Base-by-base conservation (phyloP, 2,797 vertebrate species). In the Poecile montanus region DNA sequence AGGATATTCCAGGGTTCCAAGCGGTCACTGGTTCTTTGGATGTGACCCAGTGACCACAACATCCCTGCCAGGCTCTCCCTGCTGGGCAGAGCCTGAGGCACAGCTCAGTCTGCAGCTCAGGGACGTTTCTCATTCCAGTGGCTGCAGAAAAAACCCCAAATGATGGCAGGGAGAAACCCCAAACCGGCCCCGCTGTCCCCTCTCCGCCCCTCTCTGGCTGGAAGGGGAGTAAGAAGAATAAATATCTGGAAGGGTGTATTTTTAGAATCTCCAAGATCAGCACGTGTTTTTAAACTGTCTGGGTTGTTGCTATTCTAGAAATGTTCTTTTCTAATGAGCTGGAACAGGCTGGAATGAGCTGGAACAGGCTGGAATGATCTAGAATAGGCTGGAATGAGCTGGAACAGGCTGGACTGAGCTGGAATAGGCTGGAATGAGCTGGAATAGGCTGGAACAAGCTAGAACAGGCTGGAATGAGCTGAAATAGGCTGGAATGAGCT, bases 401-500 rank as follows among this genome's bases (percentile, higher is more conserved):
- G 36, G 36, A 36, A 36, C 36, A 36, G 36, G 36, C 36, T 36
- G 36, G 36, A 36, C 36, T 36, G 36, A 36, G 36, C 36, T 36
- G 36, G 36, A 36, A 36, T 36, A 9, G 36, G 36, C 36, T 36
- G 36, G 36, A 36, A 36, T 36, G 36, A 36, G 36, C 36, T 36
- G 36, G 36, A 36, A 36, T 8, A 36, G 36, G 36, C 36, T 36
- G 36, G 58, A 20, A 61, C 4, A 4, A 3, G 26, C 36, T 61
- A 27, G 27, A 61, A 30, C 36, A 36, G 34, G 34, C 34, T 34
- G 11, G 38, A 38, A 12, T 6, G 2, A 14, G 12, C 17, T 10
- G 12, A 36, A 7, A 40, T 1, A 2, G 1, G 5, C 38, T 61
- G 58, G 58, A 27, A 40, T 5, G 3, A 4, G 2, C 36, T 29